Base-by-base conservation (phyloP, 1,140 invertebrate genomes). In the Drosophila jambulina region DNA sequence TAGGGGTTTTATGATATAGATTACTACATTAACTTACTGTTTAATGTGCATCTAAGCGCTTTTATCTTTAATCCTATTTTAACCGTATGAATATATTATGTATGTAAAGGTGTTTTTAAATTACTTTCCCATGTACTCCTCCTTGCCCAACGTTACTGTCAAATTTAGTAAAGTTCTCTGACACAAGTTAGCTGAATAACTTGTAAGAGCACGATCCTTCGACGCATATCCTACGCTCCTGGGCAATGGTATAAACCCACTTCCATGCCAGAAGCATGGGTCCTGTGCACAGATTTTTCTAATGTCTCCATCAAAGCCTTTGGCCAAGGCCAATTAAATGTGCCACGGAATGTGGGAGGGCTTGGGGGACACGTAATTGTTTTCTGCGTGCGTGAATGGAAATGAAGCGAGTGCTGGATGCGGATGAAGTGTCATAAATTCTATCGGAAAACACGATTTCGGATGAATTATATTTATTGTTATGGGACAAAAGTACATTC, bases 231-330 rank as follows among this genome's bases (percentile, higher is more conserved):
- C 58, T 27, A 27, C 25, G 43, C 15, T 21, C 15, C 15, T 8
- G 21, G 25, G 13, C 12, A 57, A 23, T 51, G 34, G 12, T 29
- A 13, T 48, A 51, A 38, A 25, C 10, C 57, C 42, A 46, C 43
- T 23, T 36, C 5, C 23, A 48, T n/a, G n/a, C n/a, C n/a, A n/a
- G n/a, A n/a, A n/a, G 65, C 80, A 76, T 86, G 83, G 76, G 76
- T 80, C 60, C 67, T 79, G 75, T 82, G 63, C 64, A 90, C 85
- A 88, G 85, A 90, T 88, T 88, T 88, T 88, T 84, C 80, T 88
- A 88, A 90, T 88, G 84, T 88, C 84, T 88, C 84, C 81, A 88
- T 88, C 60, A 78, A 83, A 87, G 71, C 84, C 81, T 84, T 88
- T 81, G 84, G 84, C 84, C 84, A 72, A 70, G 42, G 78, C 81